phyloP scores from a whole-genome alignment of 2,797 vertebrate genomes.

The Lagorchestes hirsutus region DNA sequence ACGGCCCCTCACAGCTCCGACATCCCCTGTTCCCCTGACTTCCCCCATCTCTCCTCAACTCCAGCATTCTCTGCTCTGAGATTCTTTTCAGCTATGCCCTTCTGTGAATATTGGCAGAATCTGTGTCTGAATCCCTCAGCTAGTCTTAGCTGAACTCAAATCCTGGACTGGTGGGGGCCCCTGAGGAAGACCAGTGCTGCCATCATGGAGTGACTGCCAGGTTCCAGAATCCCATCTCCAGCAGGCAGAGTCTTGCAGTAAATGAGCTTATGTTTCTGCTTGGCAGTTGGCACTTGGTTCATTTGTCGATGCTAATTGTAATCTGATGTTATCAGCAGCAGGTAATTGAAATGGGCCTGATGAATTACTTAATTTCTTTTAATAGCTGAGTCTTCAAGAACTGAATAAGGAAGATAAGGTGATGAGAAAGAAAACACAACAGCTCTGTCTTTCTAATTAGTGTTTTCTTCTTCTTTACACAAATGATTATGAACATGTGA shows the following conservation, averaged over 20 bases:
- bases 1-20: too few relatives aligned
- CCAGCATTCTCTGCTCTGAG: not conserved
- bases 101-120: not conserved
- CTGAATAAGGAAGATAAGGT: constrained; percentile 94
- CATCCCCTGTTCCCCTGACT: not conserved
- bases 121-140: not conserved
- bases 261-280: constrained; percentile 85
- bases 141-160: constrained; percentile 28
- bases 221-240: constrained; percentile 61
- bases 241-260: constrained; percentile 76
- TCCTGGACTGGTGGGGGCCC: not conserved
- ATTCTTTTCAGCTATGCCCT: not conserved
- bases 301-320: constrained; percentile 91
- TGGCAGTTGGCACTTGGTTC: constrained; percentile 84
- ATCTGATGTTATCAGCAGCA: constrained; percentile 93
- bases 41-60: not conserved
- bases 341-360: constrained; percentile 97
- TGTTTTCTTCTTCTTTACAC: constrained; percentile 79
- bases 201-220: constrained; percentile 80
- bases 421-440: constrained; percentile 86
- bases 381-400: constrained; percentile 93
- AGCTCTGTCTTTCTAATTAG: constrained; percentile 89
- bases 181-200: constrained; percentile 62
- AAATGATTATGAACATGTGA: constrained; percentile 74
- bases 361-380: constrained; percentile 96